A percentile compares a stretch with the other conserved stretches of the same genome.
Conservation (phyloP, 2,888 invertebrate species). For the Chrysotoxum bicinctum region DNA sequence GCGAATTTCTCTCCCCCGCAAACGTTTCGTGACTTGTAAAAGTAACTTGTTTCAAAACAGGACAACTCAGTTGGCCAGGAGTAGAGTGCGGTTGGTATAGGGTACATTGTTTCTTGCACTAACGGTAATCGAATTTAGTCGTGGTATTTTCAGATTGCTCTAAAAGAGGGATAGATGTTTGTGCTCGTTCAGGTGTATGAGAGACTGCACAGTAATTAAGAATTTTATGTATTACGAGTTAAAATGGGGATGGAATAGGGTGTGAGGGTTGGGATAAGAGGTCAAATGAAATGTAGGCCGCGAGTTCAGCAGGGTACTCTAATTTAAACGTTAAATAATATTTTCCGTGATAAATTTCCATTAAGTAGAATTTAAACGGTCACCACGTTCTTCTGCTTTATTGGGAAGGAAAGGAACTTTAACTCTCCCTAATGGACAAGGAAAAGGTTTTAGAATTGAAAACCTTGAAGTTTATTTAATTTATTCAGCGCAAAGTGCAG, state of each 20-base stretch:
- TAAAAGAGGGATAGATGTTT: conserved; percentile 29
- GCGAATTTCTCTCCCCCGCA: conserved; percentile 9
- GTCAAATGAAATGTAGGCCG: conserved; percentile 44
- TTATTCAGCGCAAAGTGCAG: conserved; percentile 49
- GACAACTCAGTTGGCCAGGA: conserved; percentile 29
- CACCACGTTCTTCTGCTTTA: conserved; percentile 39
- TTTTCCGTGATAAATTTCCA: conserved; percentile 69
- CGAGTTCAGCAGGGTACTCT: conserved; percentile 35
- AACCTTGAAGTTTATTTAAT: conserved; percentile 30
- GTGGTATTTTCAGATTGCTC: conserved; percentile 63
- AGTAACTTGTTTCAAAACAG: conserved; percentile 67
- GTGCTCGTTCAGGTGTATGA: conserved; percentile 47
- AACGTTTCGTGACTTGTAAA: conserved; percentile 64
- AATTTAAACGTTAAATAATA: conserved; percentile 71
- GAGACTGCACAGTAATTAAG: conserved; percentile 64
- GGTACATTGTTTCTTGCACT: conserved; percentile 63
- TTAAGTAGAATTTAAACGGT: conserved; percentile 67
- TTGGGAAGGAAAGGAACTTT: conserved; percentile 36
- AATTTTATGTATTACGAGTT: conserved; percentile 55
- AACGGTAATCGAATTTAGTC: conserved; percentile 71
- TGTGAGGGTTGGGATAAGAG: background rate
- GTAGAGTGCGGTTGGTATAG: background rate
- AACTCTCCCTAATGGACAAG: conserved; percentile 25
- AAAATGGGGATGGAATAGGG: background rate
- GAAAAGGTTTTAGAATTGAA: conserved; percentile 29